Evolutionary conservation across 2,797 vertebrate genomes (phyloP), one percentile per base, ranked within the genome.

Genomic region (Masticophis lateralis): DNA sequence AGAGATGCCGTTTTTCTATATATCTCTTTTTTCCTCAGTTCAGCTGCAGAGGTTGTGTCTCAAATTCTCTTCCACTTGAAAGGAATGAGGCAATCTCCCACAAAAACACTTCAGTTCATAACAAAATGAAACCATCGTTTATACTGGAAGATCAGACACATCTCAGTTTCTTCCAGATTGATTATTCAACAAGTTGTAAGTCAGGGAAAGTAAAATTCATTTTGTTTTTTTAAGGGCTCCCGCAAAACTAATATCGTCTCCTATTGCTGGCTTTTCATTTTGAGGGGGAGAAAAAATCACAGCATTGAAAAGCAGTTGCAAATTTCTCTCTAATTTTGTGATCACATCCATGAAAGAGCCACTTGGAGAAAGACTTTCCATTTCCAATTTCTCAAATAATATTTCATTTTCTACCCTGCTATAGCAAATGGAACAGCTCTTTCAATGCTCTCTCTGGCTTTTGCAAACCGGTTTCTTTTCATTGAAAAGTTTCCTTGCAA

Each of bases 401-500:
- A 47, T 47, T 79, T 37, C 28, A 92, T 79, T 79, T 79, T 79
- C 69, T 79, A 79, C 32, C 16, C 16, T 18, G 7, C 16, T 74
- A 74, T 37, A 79, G 22, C 53, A 87, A 16, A 16, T 0, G 3
- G 37, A 55, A 32, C 28, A 12, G 18, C 13, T 2, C 0, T 57
- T 9, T 56, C n/a, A 28, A 79, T 59, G n/a, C n/a, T 90, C 89
- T 90, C 89, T 91, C 63, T 90, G 56, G n/a, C 60, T 87, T 91
- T 60, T 60, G 32, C 88, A 69, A 90, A 91, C 88, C 60, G 59
- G 89, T 93, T 55, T 60, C 57, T 89, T 51, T 89, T 55, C 27
- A 18, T 90, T 91, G 47, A 89, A 61, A 90, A 13, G 4, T 32
- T 90, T 87, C 32, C 32, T 86, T 92, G 94, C 61, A 74, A 91